Conservation (phyloP, 2,888 invertebrate species). For the Nomada flava region DNA sequence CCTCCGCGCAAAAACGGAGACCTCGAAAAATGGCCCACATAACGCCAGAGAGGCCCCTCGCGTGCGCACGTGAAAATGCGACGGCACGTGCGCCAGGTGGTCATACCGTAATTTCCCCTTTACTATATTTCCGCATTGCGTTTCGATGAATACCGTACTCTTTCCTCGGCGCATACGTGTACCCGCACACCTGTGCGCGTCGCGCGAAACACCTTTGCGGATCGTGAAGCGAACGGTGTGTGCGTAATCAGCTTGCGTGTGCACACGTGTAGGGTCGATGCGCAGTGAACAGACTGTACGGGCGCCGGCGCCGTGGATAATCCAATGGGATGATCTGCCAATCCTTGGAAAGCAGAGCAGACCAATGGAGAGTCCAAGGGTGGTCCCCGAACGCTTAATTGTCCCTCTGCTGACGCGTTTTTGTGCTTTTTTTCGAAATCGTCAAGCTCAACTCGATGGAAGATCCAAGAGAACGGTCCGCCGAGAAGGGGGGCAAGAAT, state of each 20-base stretch:
- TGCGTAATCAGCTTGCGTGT: background rate
- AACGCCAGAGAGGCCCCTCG: constrained; percentile 12
- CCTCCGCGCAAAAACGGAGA: background rate
- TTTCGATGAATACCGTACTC: constrained; percentile 32
- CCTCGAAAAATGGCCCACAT: constrained; percentile 15
- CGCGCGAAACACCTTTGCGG: background rate
- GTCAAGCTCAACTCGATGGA: no score
- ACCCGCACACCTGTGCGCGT: constrained; percentile 18
- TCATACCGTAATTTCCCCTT: constrained; percentile 32
- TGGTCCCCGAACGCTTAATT: constrained; percentile 64
- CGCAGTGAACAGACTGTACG: constrained; percentile 67
- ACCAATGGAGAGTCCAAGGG: constrained; percentile 72
- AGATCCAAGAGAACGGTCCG: background rate
- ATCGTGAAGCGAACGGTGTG: background rate
- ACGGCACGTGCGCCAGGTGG: constrained; percentile 59
- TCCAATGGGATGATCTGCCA: constrained; percentile 84
- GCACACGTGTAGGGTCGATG: constrained; percentile 53
- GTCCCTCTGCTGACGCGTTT: constrained; percentile 9
- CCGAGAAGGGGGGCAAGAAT: no score
- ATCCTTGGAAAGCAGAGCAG: constrained; percentile 73
- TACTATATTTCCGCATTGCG: constrained; percentile 50
- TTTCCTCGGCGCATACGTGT: background rate
- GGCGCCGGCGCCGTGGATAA: constrained; percentile 82
- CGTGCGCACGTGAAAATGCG: constrained; percentile 2
- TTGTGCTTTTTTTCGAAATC: background rate